Percentiles rank a stretch among this genome's conserved stretches.
Conservation (phyloP, 2,797 vertebrate genomes). For the Enteromius argenteus region DNA sequence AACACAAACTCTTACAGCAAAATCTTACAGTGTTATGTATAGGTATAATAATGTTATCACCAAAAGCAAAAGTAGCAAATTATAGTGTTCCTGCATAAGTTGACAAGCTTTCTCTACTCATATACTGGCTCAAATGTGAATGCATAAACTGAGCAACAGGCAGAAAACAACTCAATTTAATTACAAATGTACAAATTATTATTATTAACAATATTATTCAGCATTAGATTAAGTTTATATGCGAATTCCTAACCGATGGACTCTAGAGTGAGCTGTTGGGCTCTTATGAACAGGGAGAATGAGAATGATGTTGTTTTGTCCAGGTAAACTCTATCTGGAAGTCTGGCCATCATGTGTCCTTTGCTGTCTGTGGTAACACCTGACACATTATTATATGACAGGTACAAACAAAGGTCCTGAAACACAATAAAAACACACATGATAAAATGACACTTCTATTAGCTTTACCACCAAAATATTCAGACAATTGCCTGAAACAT, state of each 20-base stretch:
- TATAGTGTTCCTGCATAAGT: not conserved
- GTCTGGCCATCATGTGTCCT: not conserved
- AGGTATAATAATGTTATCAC: not conserved
- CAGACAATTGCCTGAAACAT: not conserved
- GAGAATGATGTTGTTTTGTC: not conserved
- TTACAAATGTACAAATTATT: not conserved
- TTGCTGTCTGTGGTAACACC: not conserved
- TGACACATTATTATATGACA: slow-evolving; percentile 6
- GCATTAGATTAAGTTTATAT: not conserved
- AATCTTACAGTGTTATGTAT: not conserved
- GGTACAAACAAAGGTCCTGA: not conserved
- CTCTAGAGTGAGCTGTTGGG: not conserved
- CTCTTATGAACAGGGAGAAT: not conserved
- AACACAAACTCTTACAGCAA: not conserved
- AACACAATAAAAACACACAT: not conserved
- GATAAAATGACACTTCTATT: not conserved
- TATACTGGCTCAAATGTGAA: not conserved
- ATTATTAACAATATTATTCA: not conserved
- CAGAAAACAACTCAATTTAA: not conserved
- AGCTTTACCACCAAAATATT: not conserved
- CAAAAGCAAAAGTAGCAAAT: not conserved
- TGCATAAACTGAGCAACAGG: not conserved
- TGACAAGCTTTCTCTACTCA: not conserved
- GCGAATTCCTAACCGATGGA: not conserved
- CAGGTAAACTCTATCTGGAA: not conserved